These are phyloP conservation scores for Mormyrops attenuatus DNA, from an alignment of 2,797 vertebrate genomes.

Conservation along the genomic window DNA sequence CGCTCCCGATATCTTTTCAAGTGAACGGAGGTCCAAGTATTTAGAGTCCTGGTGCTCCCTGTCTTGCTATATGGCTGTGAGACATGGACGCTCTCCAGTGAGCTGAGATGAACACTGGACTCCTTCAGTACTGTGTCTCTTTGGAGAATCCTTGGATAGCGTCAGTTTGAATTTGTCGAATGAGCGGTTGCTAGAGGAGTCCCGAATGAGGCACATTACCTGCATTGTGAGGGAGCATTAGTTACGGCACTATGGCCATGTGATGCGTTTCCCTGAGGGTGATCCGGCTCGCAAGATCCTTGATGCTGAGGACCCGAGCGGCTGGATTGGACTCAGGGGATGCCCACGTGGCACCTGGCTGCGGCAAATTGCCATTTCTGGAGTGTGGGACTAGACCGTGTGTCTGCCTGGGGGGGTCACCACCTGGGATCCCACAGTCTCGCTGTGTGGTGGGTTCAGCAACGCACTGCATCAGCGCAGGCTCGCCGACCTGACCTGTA, in stretches of 20 bases:
- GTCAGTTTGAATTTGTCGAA: neutral
- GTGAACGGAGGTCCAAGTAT: neutral
- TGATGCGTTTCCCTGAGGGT: too few relatives aligned
- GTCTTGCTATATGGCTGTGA: neutral
- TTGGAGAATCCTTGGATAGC: neutral
- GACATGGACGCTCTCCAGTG: neutral
- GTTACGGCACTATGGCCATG: too few relatives aligned
- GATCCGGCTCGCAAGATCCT: too few relatives aligned
- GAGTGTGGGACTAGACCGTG: too few relatives aligned
- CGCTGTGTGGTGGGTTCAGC: neutral
- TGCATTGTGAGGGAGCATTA: neutral
- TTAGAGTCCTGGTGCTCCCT: neutral
- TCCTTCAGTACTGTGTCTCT: neutral
- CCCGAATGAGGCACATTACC: neutral
- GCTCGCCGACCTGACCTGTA: neutral
- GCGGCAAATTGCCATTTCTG: too few relatives aligned
- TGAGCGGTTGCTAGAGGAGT: neutral
- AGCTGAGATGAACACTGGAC: neutral
- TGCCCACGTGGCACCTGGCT: too few relatives aligned
- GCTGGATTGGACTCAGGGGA: too few relatives aligned
- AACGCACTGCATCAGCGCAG: neutral
- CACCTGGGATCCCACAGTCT: too few relatives aligned
- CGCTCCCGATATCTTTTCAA: neutral
- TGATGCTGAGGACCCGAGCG: too few relatives aligned
- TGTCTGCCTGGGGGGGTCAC: too few relatives aligned